Percentiles rank a stretch among this genome's conserved stretches.
These are phyloP conservation scores for Rhabdomys pumilio DNA, from an alignment of 2,797 vertebrate species.

Conservation along the genomic window DNA sequence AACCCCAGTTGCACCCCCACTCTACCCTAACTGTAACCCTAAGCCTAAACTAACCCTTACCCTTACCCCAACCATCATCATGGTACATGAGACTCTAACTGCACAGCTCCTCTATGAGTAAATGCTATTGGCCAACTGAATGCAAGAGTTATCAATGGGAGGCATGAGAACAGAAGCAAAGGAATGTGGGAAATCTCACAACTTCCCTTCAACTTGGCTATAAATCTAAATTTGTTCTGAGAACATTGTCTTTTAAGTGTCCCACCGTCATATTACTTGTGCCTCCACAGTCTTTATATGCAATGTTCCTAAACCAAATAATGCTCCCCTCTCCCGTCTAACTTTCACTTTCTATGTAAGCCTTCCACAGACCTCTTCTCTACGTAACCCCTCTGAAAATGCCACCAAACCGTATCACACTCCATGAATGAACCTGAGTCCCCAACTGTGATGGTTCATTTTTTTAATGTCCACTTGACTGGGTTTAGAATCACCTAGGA, in stretches of 20 bases:
- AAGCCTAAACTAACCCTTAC: neutral
- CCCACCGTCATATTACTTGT: neutral
- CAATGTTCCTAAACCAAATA: neutral
- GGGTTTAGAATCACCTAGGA: neutral
- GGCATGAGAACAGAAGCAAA: neutral
- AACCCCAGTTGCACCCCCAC: neutral
- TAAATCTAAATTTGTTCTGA: neutral
- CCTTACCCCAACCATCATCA: neutral
- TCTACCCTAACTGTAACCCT: neutral
- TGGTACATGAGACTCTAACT: neutral
- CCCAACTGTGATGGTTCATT: neutral
- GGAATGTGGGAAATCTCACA: too few species aligned
- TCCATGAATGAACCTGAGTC: neutral
- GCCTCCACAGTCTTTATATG: neutral
- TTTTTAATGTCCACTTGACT: neutral
- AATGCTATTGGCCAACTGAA: neutral
- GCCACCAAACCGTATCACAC: neutral
- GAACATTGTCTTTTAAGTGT: neutral
- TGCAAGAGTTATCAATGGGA: neutral
- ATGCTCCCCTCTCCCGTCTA: neutral
- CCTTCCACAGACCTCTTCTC: neutral
- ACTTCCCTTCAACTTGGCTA: neutral
- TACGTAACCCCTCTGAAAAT: neutral
- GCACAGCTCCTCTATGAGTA: too few species aligned
- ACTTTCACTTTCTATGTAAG: neutral